Evolutionary conservation across 2,113 vertebrate genomes (phyloP).

Genomic region (Theropithecus gelada): DNA sequence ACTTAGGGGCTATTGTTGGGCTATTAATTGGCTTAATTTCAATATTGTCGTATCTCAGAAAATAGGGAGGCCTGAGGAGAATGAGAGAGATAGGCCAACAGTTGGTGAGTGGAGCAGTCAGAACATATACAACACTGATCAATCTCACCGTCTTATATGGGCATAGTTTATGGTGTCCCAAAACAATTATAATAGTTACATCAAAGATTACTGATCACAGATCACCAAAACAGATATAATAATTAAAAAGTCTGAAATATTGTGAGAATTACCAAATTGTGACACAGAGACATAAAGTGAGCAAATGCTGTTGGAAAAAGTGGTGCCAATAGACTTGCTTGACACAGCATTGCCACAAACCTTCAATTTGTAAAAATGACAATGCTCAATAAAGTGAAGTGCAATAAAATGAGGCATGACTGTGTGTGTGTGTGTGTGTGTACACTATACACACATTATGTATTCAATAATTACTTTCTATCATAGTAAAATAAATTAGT

Average conservation of each 20-base stretch:
- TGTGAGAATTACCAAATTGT: not conserved
- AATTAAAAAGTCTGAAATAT: not conserved
- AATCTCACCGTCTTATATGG: not conserved
- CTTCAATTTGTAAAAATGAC: not conserved
- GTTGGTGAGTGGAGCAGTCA: not conserved
- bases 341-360: not conserved
- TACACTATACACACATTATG: not conserved
- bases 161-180: not conserved
- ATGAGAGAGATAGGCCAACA: not conserved
- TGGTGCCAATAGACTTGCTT: not conserved
- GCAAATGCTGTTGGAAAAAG: not conserved
- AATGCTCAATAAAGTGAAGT: not conserved
- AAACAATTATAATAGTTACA: not conserved
- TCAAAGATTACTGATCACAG: not conserved
- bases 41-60: not conserved
- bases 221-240: not conserved
- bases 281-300: not conserved
- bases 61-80: not conserved
- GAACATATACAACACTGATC: not conserved
- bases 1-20: not conserved
- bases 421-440: not conserved
- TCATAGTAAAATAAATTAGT: slow-evolving; percentile 26
- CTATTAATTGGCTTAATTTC: not conserved
- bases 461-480: slow-evolving; percentile 65
- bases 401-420: not conserved